Evolutionary conservation across 2,113 vertebrate genomes (phyloP).

Genomic region (Rhynchomys soricoides): DNA sequence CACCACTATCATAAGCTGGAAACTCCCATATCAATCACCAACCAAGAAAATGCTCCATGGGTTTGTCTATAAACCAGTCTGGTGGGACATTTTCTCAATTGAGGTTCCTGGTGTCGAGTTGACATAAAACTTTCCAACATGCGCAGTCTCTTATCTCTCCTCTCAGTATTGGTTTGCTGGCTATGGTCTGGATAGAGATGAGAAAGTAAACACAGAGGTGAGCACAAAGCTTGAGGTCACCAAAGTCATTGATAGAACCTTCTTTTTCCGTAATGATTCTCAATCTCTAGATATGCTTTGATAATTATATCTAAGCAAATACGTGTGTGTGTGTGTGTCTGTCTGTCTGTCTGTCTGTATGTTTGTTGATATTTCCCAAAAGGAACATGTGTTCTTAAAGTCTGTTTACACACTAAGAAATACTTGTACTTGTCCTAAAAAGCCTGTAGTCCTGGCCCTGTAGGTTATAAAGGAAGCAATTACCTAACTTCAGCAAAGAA

Average conservation of each 20-base stretch:
- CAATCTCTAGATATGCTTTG: not conserved
- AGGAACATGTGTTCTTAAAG: not conserved
- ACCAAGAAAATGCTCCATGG: not conserved
- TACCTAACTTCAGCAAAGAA: not conserved
- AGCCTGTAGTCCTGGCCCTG: not conserved
- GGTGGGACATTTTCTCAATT: not conserved
- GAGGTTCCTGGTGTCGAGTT: not conserved
- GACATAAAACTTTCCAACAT: not conserved
- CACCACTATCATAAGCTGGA: not conserved
- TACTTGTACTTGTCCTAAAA: not conserved
- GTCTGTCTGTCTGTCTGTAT: not conserved
- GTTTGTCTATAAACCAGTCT: not conserved
- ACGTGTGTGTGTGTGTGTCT: not conserved
- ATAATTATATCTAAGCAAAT: not conserved
- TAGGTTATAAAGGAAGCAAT: not conserved
- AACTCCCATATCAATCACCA: not conserved
- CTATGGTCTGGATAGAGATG: conserved; percentile 27
- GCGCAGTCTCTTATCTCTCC: conserved; percentile 26
- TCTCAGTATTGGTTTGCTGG: conserved; percentile 40
- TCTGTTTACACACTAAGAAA: not conserved
- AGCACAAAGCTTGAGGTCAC: conserved; percentile 1
- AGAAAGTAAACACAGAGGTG: conserved; percentile 1
- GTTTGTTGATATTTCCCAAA: not conserved
- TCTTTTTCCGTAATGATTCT: not conserved
- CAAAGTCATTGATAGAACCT: too few species aligned